Conservation (phyloP, 1,140 invertebrate genomes). For the Prorops nasuta region DNA sequence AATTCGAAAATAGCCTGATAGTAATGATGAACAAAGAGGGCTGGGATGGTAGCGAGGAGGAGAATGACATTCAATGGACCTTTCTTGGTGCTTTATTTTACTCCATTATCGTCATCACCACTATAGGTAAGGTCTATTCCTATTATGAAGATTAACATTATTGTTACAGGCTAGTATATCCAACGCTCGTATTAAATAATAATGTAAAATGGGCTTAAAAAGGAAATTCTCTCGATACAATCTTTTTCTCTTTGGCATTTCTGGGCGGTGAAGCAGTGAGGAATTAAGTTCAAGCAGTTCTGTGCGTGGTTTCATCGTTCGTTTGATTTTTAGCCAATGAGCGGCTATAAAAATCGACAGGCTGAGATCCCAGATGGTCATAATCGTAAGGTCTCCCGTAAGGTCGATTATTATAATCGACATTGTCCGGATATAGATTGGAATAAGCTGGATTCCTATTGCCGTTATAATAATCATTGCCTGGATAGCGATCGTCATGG, state of each 20-base stretch:
- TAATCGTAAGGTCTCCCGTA: conserved; percentile 2
- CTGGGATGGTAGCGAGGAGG: conserved; percentile 86
- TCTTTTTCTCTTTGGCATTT: too few relatives aligned
- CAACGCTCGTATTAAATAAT: too few relatives aligned
- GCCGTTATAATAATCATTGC: not conserved
- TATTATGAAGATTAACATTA: too few relatives aligned
- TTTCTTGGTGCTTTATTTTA: conserved; percentile 92
- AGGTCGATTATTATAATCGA: conserved; percentile 3
- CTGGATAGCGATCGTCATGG: conserved; percentile 24
- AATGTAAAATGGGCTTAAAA: too few relatives aligned
- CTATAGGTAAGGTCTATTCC: conserved; percentile 77
- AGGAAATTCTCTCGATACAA: too few relatives aligned
- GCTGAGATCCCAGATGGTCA: conserved; percentile 16
- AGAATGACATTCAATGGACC: conserved; percentile 79
- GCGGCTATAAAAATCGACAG: conserved; percentile 18
- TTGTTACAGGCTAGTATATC: too few relatives aligned
- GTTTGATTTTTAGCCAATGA: conserved; percentile 24
- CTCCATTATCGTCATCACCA: conserved; percentile 96
- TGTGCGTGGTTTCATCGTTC: too few relatives aligned
- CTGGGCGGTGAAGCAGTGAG: too few relatives aligned
- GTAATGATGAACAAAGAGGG: conserved; percentile 84
- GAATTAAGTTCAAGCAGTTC: too few relatives aligned
- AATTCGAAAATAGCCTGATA: conserved; percentile 80
- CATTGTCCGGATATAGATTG: conserved; percentile 5
- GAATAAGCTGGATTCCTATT: conserved; percentile 20